Percentiles rank a stretch among this genome's conserved stretches.
phyloP scores from a whole-genome alignment of 2,113 vertebrate species.

The Syngnathus typhle region DNA sequence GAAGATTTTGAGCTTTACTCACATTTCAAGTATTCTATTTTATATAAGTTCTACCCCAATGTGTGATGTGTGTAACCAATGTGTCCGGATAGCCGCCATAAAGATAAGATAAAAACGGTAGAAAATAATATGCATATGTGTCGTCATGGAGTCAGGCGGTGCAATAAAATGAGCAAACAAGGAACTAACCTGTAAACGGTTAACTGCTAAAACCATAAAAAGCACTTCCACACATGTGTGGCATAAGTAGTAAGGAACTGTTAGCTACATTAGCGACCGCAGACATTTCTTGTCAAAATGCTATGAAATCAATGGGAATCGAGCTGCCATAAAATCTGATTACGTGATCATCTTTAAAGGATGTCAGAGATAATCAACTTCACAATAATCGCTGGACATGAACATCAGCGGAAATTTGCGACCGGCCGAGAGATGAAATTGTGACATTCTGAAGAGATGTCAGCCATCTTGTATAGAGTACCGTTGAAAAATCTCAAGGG shows the following conservation, averaged over 20 bases:
- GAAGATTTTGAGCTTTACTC: no score
- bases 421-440: neutral
- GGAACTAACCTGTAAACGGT: slow-evolving; percentile 3
- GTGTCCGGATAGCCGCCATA: slow-evolving; percentile 49
- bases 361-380: neutral
- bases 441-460: neutral
- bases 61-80: slow-evolving; percentile 44
- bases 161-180: slow-evolving; percentile 8
- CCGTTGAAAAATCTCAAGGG: neutral
- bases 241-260: neutral
- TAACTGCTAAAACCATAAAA: neutral
- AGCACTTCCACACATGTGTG: neutral
- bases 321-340: neutral
- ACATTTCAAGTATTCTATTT: neutral
- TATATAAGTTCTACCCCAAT: slow-evolving; percentile 9
- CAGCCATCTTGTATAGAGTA: neutral
- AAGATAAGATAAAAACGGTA: slow-evolving; percentile 36
- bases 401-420: neutral
- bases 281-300: neutral
- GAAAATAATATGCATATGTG: neutral
- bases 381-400: neutral
- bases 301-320: neutral
- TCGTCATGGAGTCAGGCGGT: slow-evolving; percentile 11
- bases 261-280: neutral
- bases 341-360: neutral